These are phyloP conservation scores for Urocynchramus pylzowi DNA, from an alignment of 2,113 vertebrate species.

Conservation along the genomic window DNA sequence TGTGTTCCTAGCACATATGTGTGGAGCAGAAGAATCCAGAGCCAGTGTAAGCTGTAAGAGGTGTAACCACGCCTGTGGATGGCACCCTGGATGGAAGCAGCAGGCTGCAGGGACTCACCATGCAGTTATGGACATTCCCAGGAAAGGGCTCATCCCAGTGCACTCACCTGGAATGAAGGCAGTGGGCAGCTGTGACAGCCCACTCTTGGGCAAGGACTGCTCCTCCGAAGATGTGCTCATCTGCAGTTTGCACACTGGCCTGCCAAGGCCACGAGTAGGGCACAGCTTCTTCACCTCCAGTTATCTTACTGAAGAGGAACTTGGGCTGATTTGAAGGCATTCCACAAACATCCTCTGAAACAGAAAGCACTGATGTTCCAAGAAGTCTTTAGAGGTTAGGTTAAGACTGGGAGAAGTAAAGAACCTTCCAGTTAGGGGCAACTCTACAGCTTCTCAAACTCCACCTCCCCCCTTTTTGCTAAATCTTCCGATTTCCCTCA, in stretches of 20 bases:
- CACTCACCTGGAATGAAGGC: constrained; percentile 50
- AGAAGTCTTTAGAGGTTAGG: background rate
- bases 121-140: background rate
- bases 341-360: constrained; percentile 44
- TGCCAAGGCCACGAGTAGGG: constrained; percentile 64
- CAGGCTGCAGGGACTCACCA: rapidly evolving
- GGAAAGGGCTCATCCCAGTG: background rate
- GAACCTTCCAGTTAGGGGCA: background rate
- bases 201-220: constrained; percentile 49
- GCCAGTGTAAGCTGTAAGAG: background rate
- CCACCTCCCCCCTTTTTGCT: background rate
- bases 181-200: constrained; percentile 67
- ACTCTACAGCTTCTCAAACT: background rate
- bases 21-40: background rate
- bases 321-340: constrained; percentile 7
- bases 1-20: background rate
- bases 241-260: constrained; percentile 51
- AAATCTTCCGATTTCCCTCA: background rate
- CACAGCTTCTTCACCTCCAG: constrained; percentile 52
- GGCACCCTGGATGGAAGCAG: background rate
- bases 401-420: background rate
- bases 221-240: constrained; percentile 56
- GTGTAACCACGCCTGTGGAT: background rate
- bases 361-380: background rate
- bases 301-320: constrained; percentile 37